Percentiles rank a stretch among this genome's conserved stretches.
Evolutionary conservation across 1,140 invertebrate genomes (phyloP).

Genomic region (Cyclina sinensis): DNA sequence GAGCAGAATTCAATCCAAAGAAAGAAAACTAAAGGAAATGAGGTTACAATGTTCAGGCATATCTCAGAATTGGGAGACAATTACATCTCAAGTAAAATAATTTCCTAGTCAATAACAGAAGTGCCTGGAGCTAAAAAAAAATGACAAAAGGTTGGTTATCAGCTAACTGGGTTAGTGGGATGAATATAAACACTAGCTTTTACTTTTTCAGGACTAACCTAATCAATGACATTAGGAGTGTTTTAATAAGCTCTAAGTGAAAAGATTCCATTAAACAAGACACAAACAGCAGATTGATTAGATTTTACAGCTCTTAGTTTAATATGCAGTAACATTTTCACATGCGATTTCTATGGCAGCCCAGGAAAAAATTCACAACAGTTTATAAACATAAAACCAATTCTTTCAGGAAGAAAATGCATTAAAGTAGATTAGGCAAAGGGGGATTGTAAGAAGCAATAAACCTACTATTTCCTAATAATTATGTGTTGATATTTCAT

Average conservation of each 20-base stretch:
- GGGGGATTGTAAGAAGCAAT: no score
- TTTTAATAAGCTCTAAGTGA: neutral
- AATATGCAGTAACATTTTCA: no score
- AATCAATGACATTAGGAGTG: neutral
- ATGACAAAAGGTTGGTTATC: slow-evolving; percentile 38
- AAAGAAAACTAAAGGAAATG: slow-evolving; percentile 21
- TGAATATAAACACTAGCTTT: slow-evolving; percentile 38
- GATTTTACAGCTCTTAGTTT: no score
- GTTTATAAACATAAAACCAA: no score
- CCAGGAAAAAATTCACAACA: no score
- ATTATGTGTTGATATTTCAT: no score
- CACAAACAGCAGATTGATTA: neutral
- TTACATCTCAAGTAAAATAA: neutral
- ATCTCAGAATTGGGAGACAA: neutral
- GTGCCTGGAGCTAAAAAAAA: neutral
- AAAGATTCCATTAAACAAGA: neutral
- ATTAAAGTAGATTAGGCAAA: no score
- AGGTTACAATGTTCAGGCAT: slow-evolving; percentile 8
- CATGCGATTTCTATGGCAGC: no score
- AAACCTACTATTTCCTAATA: no score
- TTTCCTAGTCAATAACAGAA: slow-evolving; percentile 30
- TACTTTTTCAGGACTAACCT: neutral
- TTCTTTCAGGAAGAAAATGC: no score
- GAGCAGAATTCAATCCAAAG: slow-evolving; percentile 3
- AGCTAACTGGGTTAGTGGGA: slow-evolving; percentile 19